A percentile compares a stretch with the other conserved stretches of the same genome.
These are phyloP conservation scores for Pachyuromys duprasi DNA, from an alignment of 2,797 vertebrate genomes.

Conservation along the genomic window DNA sequence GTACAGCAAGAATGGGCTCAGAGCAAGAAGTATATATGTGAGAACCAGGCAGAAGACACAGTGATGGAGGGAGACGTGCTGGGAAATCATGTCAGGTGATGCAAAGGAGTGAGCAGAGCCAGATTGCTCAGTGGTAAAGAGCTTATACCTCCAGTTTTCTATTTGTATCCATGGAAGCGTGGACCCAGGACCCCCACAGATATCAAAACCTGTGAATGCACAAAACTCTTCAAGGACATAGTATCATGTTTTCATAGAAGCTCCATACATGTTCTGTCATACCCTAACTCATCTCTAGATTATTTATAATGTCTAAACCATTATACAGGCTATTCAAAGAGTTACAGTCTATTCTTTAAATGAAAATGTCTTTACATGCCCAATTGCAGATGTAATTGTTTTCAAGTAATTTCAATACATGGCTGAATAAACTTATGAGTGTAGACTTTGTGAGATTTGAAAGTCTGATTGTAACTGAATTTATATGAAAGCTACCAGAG, in stretches of 20 bases:
- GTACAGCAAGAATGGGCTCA: accelerated
- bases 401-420: neutral
- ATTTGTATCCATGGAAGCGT: neutral
- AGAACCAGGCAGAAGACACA: neutral
- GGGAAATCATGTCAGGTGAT: neutral
- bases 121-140: neutral
- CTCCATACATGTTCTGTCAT: neutral
- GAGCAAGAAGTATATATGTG: neutral
- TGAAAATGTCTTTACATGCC: neutral
- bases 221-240: neutral
- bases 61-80: neutral
- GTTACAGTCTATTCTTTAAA: neutral
- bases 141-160: neutral
- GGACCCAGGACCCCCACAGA: neutral
- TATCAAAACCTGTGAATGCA: neutral
- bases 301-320: neutral
- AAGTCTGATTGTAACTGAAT: neutral
- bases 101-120: neutral
- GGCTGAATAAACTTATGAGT: neutral
- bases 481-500: neutral
- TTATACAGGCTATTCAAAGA: neutral
- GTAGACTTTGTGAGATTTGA: neutral
- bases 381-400: neutral
- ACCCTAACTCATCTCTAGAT: neutral
- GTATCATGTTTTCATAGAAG: neutral